These are phyloP conservation scores for Laspeyria flexula DNA, from an alignment of 2,888 invertebrate genomes.

Conservation along the genomic window DNA sequence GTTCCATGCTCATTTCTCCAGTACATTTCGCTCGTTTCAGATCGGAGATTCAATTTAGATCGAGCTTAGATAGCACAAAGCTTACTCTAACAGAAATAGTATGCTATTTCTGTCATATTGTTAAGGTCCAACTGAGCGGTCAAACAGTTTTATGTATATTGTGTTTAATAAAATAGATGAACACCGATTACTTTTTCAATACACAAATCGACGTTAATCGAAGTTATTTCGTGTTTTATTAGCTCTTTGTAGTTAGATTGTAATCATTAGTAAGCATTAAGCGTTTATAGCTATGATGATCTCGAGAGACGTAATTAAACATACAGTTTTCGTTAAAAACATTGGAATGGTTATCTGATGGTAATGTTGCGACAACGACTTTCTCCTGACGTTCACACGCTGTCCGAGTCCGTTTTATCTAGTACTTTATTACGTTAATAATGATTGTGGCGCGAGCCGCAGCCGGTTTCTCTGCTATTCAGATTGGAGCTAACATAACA, in stretches of 20 bases:
- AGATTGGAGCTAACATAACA: slow-evolving; percentile 70
- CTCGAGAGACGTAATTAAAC: slow-evolving; percentile 56
- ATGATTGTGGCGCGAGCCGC: slow-evolving; percentile 77
- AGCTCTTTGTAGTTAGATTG: slow-evolving; percentile 51
- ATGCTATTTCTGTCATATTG: slow-evolving; percentile 60
- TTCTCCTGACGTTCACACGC: slow-evolving; percentile 83
- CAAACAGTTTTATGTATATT: slow-evolving; percentile 37
- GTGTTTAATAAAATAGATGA: slow-evolving; percentile 27
- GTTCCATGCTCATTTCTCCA: slow-evolving; percentile 60
- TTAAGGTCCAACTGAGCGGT: slow-evolving; percentile 45
- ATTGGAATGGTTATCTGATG: slow-evolving; percentile 62
- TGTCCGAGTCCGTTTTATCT: slow-evolving; percentile 81
- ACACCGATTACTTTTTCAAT: slow-evolving; percentile 44
- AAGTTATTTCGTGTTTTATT: slow-evolving; percentile 49
- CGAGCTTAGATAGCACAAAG: slow-evolving; percentile 59
- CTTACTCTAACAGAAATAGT: slow-evolving; percentile 59
- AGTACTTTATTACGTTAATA: slow-evolving; percentile 83
- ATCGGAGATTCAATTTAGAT: slow-evolving; percentile 77
- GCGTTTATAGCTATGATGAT: slow-evolving; percentile 54
- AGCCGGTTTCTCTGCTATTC: slow-evolving; percentile 77
- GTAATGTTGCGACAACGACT: slow-evolving; percentile 80
- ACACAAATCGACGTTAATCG: slow-evolving; percentile 39
- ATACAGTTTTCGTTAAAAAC: slow-evolving; percentile 58
- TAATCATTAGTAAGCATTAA: slow-evolving; percentile 59
- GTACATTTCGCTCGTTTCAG: slow-evolving; percentile 66